Evolutionary conservation across 2,797 vertebrate genomes (phyloP).

Genomic region (Taenioides sp.): DNA sequence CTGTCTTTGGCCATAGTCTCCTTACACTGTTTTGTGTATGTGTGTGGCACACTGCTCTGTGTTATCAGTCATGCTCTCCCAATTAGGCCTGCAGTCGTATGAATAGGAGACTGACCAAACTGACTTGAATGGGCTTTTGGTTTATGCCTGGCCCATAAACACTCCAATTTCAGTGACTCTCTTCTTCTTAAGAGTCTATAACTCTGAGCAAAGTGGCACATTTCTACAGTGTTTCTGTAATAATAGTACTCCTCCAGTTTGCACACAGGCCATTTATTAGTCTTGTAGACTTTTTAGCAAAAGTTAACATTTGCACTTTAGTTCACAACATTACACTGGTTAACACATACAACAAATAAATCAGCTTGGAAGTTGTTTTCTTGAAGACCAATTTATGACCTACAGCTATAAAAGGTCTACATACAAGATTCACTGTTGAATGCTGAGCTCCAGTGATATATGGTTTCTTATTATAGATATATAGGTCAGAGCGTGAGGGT

Average conservation of each 20-base stretch:
- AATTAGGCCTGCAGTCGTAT: conserved; percentile 53
- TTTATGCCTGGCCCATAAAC: conserved; percentile 44
- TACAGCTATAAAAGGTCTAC: neutral
- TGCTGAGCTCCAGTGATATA: conserved; percentile 23
- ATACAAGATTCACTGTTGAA: conserved; percentile 8
- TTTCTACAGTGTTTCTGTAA: conserved; percentile 51
- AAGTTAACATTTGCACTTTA: conserved; percentile 45
- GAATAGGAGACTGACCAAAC: conserved; percentile 53
- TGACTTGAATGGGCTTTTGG: conserved; percentile 45
- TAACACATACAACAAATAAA: neutral
- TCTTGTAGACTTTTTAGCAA: conserved; percentile 25
- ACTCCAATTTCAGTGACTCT: conserved; percentile 39
- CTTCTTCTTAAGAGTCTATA: conserved; percentile 51
- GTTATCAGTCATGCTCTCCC: conserved; percentile 71
- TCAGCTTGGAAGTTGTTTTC: neutral
- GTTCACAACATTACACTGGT: conserved; percentile 12
- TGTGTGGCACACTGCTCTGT: conserved; percentile 60
- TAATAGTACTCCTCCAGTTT: conserved; percentile 56
- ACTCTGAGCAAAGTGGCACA: conserved; percentile 55
- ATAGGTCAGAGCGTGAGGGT: conserved; percentile 35
- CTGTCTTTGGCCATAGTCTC: conserved; percentile 55
- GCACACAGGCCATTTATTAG: conserved; percentile 30
- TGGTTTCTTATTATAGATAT: conserved; percentile 34
- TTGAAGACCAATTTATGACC: neutral
- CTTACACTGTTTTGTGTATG: conserved; percentile 55